Conservation (phyloP, 2,113 vertebrate genomes). For the Indri indri region DNA sequence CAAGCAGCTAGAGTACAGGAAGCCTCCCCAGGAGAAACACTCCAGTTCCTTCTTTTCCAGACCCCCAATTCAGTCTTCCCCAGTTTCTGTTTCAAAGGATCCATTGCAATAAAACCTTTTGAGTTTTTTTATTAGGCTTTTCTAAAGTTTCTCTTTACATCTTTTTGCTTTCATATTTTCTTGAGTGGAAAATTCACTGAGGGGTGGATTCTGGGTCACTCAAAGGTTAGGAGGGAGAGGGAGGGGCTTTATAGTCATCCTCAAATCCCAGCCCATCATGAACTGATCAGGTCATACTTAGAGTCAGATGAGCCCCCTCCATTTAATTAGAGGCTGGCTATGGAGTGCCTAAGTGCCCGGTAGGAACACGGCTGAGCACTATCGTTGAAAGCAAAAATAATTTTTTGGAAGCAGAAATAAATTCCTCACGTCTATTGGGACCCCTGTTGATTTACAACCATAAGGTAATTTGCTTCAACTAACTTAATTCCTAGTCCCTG, state of each 20-base stretch:
- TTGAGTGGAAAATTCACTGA: conserved; percentile 28
- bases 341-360: not conserved
- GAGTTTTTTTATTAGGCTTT: not conserved
- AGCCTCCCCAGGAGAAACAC: not conserved
- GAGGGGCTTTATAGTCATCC: not conserved
- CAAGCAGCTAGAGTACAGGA: not conserved
- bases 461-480: conserved; percentile 72
- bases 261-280: not conserved
- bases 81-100: conserved; percentile 23
- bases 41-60: not conserved
- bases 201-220: not conserved
- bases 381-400: conserved; percentile 70
- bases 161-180: conserved; percentile 55
- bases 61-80: not conserved
- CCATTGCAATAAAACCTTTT: not conserved
- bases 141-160: conserved; percentile 40
- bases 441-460: conserved; percentile 69
- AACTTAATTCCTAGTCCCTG: conserved; percentile 71
- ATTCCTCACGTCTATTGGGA: conserved; percentile 60
- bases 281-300: not conserved
- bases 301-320: not conserved
- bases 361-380: not conserved
- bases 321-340: not conserved
- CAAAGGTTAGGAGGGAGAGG: not conserved
- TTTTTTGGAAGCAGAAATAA: conserved; percentile 62